Evolutionary conservation across 2,888 invertebrate species (phyloP).

Genomic region (Ecliptopera silaceata): DNA sequence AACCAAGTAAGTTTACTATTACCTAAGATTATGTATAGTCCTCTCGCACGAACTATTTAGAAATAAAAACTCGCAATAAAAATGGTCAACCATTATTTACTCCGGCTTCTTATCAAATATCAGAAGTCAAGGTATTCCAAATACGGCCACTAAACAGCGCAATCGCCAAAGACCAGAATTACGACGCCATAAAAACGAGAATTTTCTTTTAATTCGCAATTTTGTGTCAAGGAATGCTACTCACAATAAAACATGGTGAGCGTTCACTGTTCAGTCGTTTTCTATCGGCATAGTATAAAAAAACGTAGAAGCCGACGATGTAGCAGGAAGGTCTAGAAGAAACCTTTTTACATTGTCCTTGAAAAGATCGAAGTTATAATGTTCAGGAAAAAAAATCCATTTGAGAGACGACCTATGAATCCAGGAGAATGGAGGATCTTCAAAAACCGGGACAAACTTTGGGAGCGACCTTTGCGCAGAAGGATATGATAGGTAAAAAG

Average conservation of each 20-base stretch:
- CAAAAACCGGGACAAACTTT: no score
- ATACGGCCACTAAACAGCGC: conserved; percentile 53
- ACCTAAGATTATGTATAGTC: no score
- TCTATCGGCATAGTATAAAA: conserved; percentile 45
- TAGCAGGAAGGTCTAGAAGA: no score
- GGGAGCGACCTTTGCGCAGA: no score
- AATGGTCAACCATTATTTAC: conserved; percentile 35
- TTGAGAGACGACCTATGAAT: no score
- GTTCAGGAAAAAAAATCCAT: no score
- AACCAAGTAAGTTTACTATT: no score
- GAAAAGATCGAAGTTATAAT: no score
- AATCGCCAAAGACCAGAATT: conserved; percentile 57
- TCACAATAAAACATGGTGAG: conserved; percentile 61
- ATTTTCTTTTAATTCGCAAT: conserved; percentile 68
- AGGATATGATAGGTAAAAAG: no score
- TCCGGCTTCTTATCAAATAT: conserved; percentile 46
- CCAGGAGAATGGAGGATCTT: no score
- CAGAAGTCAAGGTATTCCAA: conserved; percentile 52
- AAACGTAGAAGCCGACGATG: no score
- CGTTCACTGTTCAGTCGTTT: conserved; percentile 53
- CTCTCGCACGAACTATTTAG: not conserved
- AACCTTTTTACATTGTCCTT: no score
- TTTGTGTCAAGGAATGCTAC: conserved; percentile 58
- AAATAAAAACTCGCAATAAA: conserved; percentile 7
- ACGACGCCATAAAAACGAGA: conserved; percentile 63